These are phyloP conservation scores for Erpobdella octoculata DNA, from an alignment of 2,888 invertebrate genomes.

Conservation along the genomic window DNA sequence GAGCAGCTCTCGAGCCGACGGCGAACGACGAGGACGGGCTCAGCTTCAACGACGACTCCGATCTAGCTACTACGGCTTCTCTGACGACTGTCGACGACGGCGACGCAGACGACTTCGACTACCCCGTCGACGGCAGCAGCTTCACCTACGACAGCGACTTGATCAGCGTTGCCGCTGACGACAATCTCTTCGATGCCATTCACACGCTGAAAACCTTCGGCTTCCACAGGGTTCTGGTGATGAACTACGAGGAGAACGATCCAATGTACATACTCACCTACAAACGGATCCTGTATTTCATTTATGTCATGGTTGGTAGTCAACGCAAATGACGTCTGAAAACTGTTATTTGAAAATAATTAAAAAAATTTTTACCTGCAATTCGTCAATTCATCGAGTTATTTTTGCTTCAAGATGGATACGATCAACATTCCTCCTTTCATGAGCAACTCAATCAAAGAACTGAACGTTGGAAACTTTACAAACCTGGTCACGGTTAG, in stretches of 20 bases:
- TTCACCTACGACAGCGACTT: constrained; percentile 12
- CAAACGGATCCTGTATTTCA: constrained; percentile 20
- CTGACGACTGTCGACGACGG: no score
- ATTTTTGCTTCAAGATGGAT: not conserved
- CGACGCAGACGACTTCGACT: no score
- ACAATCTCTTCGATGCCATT: constrained; percentile 26
- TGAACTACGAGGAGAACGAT: not conserved
- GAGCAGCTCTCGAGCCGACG: no score
- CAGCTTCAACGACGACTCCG: no score
- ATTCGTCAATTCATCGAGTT: not conserved
- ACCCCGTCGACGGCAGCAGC: not conserved
- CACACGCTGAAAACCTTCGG: not conserved
- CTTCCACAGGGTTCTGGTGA: constrained; percentile 27
- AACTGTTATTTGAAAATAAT: no score
- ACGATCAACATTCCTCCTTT: constrained; percentile 3
- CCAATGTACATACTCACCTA: constrained; percentile 21
- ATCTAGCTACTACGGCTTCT: no score
- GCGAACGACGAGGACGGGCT: no score
- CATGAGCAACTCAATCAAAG: not conserved
- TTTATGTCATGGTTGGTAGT: constrained; percentile 17
- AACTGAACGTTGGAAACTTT: not conserved
- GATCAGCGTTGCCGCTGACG: constrained; percentile 7
- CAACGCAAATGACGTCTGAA: not conserved
- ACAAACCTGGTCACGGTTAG: not conserved
- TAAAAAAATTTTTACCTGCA: not conserved